A percentile compares a stretch with the other conserved stretches of the same genome.
Evolutionary conservation across 2,888 invertebrate species (phyloP).

Genomic region (Ditylenchus weischeri): DNA sequence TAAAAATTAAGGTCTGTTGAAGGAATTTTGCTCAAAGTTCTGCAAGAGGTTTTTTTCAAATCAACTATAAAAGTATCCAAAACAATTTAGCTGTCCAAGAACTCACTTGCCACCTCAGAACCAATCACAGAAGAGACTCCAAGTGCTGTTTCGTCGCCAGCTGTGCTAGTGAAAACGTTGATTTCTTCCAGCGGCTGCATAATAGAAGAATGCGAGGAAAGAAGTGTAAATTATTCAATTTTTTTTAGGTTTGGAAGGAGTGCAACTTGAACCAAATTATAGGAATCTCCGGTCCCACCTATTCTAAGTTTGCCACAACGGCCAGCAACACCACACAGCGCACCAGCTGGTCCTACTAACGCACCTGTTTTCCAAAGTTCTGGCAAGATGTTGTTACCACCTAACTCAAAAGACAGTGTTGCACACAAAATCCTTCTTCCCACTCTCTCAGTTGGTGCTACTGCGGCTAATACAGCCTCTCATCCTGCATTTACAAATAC

Average conservation of each 20-base stretch:
- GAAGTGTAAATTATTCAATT: conserved; percentile 11
- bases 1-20: conserved; percentile 33
- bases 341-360: neutral
- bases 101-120: conserved; percentile 37
- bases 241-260: too few relatives aligned
- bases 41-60: conserved; percentile 30
- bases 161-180: conserved; percentile 17
- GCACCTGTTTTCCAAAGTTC: neutral
- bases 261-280: neutral
- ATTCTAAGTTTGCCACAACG: conserved; percentile 14
- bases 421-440: neutral
- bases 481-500: neutral
- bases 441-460: neutral
- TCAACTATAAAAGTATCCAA: too few relatives aligned
- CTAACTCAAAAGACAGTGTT: neutral
- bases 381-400: neutral
- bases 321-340: neutral
- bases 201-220: conserved; percentile 27
- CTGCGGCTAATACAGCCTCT: conserved; percentile 7
- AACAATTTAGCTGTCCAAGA: conserved; percentile 25
- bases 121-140: conserved; percentile 53
- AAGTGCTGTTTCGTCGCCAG: conserved; percentile 20
- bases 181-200: conserved; percentile 17
- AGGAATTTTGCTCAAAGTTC: conserved; percentile 33
- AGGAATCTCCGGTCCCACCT: conserved; percentile 10